Evolutionary conservation across 1,140 invertebrate species (phyloP), one percentile per base, ranked within the genome.

Genomic region (Polypedilum pembai): DNA sequence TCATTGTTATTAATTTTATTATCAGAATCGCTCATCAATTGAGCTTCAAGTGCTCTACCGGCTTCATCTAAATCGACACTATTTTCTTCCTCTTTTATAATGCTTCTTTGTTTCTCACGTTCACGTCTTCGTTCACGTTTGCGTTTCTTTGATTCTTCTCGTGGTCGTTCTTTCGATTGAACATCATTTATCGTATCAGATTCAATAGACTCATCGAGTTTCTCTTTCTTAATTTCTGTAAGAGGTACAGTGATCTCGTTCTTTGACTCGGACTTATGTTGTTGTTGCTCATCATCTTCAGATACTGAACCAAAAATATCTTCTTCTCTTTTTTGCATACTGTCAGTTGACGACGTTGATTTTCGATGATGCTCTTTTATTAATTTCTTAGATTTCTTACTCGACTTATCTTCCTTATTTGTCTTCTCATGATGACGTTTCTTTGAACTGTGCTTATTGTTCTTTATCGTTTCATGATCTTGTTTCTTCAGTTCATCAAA

Each of bases 241-340:
- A 75, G 40, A 66, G 15, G 41, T 8, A 73, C 75, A 17, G 74
- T 66, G 1, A 76, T 74, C 7, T 76, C 65, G 24, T 79, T 78
- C 73, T 78, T 78, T 1, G 74, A 76, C 21, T 75, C 74, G 5
- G 74, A 82, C 81, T 10, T 80, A 81, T 74, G 75, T 74, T 8
- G 79, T 76, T 56, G 79, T 33, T 33, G 78, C 1, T 79, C 78
- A 33, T 82, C 85, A 75, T 94, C 90, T 79, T 94, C 93, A 0
- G 92, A 93, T 40, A 94, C 83, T 0, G 92, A 90, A 3, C 92
- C 92, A 82, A 94, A 94, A 75, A 94, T 94, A 77, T 93, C 91
- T 81, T 94, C 90, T 74, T 90, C 89, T 74, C 87, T 85, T 79
- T 87, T 88, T 10, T 80, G 78, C 75, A 83, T 82, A 76, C 77